These are phyloP conservation scores for Nixonia krombeini DNA, from an alignment of 1,140 invertebrate species.

Conservation along the genomic window DNA sequence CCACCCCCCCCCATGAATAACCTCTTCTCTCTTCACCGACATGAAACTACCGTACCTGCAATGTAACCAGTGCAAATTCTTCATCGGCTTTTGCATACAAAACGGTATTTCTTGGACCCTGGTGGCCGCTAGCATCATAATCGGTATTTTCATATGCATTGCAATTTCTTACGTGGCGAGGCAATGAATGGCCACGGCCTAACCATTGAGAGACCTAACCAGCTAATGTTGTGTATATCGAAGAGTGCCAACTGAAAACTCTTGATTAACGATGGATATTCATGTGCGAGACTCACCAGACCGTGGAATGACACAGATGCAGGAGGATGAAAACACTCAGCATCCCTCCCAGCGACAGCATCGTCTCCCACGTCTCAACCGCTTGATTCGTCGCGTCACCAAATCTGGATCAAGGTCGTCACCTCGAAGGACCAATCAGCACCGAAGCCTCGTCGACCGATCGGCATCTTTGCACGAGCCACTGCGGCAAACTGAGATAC, in stretches of 20 bases:
- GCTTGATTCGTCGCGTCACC: conserved; percentile 58
- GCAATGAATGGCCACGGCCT: too few species aligned
- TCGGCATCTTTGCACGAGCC: conserved; percentile 51
- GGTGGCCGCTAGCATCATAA: background rate
- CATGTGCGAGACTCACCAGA: conserved; percentile 53
- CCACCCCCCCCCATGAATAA: too few species aligned
- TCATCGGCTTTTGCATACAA: background rate
- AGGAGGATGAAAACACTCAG: conserved; percentile 54
- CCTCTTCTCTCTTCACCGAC: too few species aligned
- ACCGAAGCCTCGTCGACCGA: conserved; percentile 44
- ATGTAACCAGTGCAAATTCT: too few species aligned
- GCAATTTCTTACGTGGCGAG: too few species aligned
- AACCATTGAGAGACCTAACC: too few species aligned
- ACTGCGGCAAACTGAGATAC: conserved; percentile 41
- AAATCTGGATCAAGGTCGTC: conserved; percentile 59
- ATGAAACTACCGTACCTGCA: too few species aligned
- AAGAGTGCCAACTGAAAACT: too few species aligned
- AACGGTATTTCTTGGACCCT: background rate
- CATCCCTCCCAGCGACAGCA: conserved; percentile 51
- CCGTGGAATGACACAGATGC: conserved; percentile 54
- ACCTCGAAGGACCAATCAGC: conserved; percentile 55
- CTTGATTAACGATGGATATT: background rate
- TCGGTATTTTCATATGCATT: too few species aligned
- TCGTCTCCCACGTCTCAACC: conserved; percentile 51
- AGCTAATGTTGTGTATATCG: background rate